These are phyloP conservation scores for Lasioglossum malachurum DNA, from an alignment of 2,888 invertebrate species.

Conservation along the genomic window DNA sequence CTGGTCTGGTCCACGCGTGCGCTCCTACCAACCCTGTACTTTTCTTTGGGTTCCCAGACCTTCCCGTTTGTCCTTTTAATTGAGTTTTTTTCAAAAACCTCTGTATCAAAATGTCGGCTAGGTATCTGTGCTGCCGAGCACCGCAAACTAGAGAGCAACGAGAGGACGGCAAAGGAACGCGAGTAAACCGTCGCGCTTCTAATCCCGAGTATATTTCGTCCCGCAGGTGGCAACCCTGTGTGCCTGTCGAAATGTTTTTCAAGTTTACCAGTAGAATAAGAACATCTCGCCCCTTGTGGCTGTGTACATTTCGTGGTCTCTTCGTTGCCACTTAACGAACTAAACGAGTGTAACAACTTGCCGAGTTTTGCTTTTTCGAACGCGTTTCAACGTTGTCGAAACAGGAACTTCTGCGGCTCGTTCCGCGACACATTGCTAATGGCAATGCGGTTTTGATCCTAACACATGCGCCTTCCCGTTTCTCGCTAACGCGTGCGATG, in stretches of 20 bases:
- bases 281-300: neutral
- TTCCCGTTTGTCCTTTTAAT: slow-evolving; percentile 73
- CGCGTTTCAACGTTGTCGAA: neutral
- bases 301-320: slow-evolving; percentile 16
- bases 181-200: slow-evolving; percentile 67
- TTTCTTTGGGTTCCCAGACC: slow-evolving; percentile 59
- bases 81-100: slow-evolving; percentile 70
- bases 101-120: slow-evolving; percentile 52
- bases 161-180: slow-evolving; percentile 59
- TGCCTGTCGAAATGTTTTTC: slow-evolving; percentile 29
- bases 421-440: neutral
- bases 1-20: neutral
- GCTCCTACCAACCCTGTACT: slow-evolving; percentile 39
- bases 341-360: slow-evolving; percentile 23
- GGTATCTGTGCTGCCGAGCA: slow-evolving; percentile 26
- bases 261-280: slow-evolving; percentile 32
- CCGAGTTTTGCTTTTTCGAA: neutral
- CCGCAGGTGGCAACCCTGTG: slow-evolving; percentile 33
- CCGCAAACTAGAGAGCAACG: slow-evolving; percentile 53
- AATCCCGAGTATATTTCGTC: slow-evolving; percentile 67
- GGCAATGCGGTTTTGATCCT: neutral
- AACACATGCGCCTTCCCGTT: too few relatives aligned
- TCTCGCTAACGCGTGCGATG: too few relatives aligned
- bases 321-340: neutral
- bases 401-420: neutral